Evolutionary conservation across 2,888 invertebrate species (phyloP).

Genomic region (Galerucella nymphaeae): DNA sequence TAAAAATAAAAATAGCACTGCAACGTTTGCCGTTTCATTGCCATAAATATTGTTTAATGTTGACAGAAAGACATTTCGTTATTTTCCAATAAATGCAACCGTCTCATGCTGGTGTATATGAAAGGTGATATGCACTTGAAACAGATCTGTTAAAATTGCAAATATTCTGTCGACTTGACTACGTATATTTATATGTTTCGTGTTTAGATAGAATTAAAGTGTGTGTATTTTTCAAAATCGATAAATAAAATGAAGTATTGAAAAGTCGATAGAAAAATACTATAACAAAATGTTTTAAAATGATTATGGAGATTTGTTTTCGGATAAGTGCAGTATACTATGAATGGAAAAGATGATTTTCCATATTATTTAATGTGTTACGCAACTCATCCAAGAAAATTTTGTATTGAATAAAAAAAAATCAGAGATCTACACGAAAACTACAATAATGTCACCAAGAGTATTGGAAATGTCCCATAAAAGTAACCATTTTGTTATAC

Average conservation of each 20-base stretch:
- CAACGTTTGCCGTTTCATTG: slow-evolving; percentile 26
- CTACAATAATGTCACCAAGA: too few species aligned
- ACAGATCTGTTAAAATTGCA: slow-evolving; percentile 32
- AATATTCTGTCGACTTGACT: background rate
- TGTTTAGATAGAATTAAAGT: background rate
- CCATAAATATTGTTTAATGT: slow-evolving; percentile 43
- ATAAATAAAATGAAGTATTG: background rate
- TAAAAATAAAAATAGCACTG: slow-evolving; percentile 38
- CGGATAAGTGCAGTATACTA: too few species aligned
- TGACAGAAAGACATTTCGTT: slow-evolving; percentile 36
- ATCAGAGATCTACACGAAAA: too few species aligned
- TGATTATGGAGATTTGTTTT: too few species aligned
- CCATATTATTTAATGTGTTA: too few species aligned
- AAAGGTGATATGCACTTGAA: slow-evolving; percentile 36
- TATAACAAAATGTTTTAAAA: too few species aligned
- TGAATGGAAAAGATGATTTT: too few species aligned
- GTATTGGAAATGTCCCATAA: too few species aligned
- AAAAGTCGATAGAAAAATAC: too few species aligned
- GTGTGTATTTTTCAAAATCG: background rate
- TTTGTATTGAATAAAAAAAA: too few species aligned
- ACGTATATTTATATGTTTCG: slow-evolving; percentile 17
- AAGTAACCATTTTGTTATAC: too few species aligned
- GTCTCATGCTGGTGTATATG: slow-evolving; percentile 27
- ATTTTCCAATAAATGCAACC: slow-evolving; percentile 35
- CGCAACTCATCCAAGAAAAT: too few species aligned